Base-by-base conservation (phyloP, 1,140 invertebrate species). In the Tetraneura akinire region DNA sequence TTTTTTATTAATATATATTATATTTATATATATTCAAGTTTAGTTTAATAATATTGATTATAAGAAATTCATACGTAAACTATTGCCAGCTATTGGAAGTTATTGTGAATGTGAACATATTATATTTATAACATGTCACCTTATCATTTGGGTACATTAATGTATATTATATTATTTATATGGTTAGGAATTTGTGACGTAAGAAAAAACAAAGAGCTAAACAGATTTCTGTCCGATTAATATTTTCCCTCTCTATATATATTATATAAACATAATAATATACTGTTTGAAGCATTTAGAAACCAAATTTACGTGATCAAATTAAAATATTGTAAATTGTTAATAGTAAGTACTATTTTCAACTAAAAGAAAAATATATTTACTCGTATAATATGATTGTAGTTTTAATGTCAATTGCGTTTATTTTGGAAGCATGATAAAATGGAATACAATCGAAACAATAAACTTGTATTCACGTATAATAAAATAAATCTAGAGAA, bases 291-390 rank as follows among this genome's bases (percentile, higher is more conserved):
- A 68, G 23, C 8, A 8, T 49, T 70, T 70, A 4, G 16, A 49
- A 70, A 70, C 66, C 23, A 70, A 21, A 49, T 49, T 47, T 49
- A 49, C 23, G 16, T 49, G 66, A 42, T 68, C 21, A 11, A 10
- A 23, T 45, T 45, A n/a, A n/a, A n/a, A n/a, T n/a, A 23, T 68
- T 23, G 6, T 37, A 23, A 29, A 9, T 64, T 45, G n/a, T 68
- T 45, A 10, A 42, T 42, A 23, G n/a, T 37, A 42, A 45, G 1
- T 14, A 23, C n/a, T 23, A 21, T 42, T 66, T 66, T 42, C 10
- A 66, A 42, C n/a, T 32, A 66, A 66, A 66, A 66, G 42, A 68
- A 42, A 68, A 45, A n/a, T n/a, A n/a, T n/a, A n/a, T n/a, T n/a
- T n/a, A n/a, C n/a, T n/a, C n/a, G n/a, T n/a, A n/a, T n/a, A n/a